Conservation (phyloP, 1,140 invertebrate species). For the Calycopis cecrops region DNA sequence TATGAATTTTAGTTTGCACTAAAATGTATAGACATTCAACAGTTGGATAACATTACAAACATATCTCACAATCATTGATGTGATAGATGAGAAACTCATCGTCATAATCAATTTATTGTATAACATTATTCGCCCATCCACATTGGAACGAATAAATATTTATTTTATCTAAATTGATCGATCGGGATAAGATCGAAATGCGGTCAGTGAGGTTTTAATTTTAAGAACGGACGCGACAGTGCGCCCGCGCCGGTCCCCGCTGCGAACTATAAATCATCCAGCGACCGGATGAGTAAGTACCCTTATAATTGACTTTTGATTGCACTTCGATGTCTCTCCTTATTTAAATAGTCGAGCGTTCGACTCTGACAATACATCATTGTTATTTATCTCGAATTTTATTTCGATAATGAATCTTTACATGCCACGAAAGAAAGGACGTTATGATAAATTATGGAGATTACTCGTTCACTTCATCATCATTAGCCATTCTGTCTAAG, state of each 20-base stretch:
- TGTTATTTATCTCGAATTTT: conserved; percentile 22
- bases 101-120: conserved; percentile 69
- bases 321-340: conserved; percentile 57
- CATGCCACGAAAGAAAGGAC: conserved; percentile 7
- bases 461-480: neutral
- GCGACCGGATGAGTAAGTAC: conserved; percentile 54
- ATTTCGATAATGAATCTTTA: conserved; percentile 13
- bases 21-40: too few species aligned
- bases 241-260: conserved; percentile 58
- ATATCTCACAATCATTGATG: conserved; percentile 15
- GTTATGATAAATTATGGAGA: conserved; percentile 9
- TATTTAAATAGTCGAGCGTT: conserved; percentile 44
- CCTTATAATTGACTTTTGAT: conserved; percentile 71
- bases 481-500: too few species aligned
- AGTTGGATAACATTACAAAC: neutral
- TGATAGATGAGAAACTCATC: conserved; percentile 41
- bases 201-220: conserved; percentile 60
- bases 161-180: conserved; percentile 75
- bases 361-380: conserved; percentile 34
- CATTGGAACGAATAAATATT: conserved; percentile 71
- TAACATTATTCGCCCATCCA: conserved; percentile 66
- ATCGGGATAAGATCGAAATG: conserved; percentile 65
- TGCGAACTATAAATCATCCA: conserved; percentile 71
- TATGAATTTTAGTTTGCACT: too few species aligned
- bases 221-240: conserved; percentile 62